Evolutionary conservation across 2,113 vertebrate genomes (phyloP).

Genomic region (Naja naja): DNA sequence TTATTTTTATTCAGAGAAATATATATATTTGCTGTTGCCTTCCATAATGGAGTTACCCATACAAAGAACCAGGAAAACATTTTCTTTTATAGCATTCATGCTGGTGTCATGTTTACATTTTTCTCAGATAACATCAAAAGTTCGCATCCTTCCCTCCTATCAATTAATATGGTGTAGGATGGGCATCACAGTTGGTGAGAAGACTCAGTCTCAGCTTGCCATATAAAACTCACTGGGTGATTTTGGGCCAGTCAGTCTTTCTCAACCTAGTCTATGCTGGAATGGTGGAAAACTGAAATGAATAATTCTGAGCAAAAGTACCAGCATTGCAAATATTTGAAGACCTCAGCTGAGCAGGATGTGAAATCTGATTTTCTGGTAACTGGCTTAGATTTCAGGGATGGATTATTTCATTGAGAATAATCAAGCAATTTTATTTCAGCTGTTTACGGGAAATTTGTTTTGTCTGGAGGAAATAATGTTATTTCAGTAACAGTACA

Average conservation of each 20-base stretch:
- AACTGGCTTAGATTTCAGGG: background rate
- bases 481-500: background rate
- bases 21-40: background rate
- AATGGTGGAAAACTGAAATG: background rate
- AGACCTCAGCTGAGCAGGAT: constrained; percentile 25
- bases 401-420: constrained; percentile 34
- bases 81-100: background rate
- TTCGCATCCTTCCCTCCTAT: background rate
- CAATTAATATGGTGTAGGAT: background rate
- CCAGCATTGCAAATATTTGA: background rate
- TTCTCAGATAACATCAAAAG: background rate
- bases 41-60: background rate
- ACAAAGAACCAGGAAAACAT: background rate
- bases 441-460: background rate
- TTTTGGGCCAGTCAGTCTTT: background rate
- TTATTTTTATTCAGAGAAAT: background rate
- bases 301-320: background rate
- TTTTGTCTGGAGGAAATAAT: constrained; percentile 7
- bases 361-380: constrained; percentile 7
- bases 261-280: background rate
- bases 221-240: background rate
- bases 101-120: background rate
- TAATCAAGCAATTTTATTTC: constrained; percentile 11
- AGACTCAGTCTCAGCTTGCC: background rate
- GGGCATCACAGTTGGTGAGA: background rate